These are phyloP conservation scores for Tursiops truncatus DNA, from an alignment of 2,113 vertebrate genomes.

Conservation along the genomic window DNA sequence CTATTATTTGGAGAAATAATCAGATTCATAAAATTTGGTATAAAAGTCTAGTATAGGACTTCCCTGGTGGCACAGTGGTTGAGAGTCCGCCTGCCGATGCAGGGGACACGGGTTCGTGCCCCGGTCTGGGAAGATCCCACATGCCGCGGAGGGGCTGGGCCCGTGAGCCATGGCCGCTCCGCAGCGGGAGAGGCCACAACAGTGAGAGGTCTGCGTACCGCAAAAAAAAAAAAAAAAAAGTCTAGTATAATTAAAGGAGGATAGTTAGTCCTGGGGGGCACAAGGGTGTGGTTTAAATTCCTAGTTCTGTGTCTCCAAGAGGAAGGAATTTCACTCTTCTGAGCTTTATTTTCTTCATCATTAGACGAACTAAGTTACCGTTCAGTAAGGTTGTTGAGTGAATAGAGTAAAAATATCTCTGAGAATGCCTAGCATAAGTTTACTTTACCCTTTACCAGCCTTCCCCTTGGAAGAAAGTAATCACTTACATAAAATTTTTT, in stretches of 20 bases:
- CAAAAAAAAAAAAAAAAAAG: too few relatives aligned
- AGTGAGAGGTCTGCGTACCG: too few relatives aligned
- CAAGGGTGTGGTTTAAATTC: background rate
- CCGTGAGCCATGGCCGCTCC: too few relatives aligned
- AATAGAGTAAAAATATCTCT: background rate
- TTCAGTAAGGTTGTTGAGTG: background rate
- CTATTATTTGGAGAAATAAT: background rate
- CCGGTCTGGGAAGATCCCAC: too few relatives aligned
- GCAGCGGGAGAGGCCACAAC: too few relatives aligned
- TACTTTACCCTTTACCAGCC: background rate
- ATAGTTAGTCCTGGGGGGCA: rapidly evolving
- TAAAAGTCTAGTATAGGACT: background rate
- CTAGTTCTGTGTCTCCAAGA: background rate
- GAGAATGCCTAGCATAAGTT: background rate
- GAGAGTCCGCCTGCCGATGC: too few relatives aligned
- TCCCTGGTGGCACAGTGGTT: too few relatives aligned
- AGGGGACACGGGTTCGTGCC: too few relatives aligned
- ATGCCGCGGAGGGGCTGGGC: too few relatives aligned
- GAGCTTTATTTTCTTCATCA: background rate
- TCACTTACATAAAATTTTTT: background rate
- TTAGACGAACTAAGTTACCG: background rate
- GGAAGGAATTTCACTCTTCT: background rate
- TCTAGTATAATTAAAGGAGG: background rate
- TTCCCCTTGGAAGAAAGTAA: background rate
- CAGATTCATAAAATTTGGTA: background rate